Evolutionary conservation across 1,140 invertebrate species (phyloP).

Genomic region (Eulimnadia texana): DNA sequence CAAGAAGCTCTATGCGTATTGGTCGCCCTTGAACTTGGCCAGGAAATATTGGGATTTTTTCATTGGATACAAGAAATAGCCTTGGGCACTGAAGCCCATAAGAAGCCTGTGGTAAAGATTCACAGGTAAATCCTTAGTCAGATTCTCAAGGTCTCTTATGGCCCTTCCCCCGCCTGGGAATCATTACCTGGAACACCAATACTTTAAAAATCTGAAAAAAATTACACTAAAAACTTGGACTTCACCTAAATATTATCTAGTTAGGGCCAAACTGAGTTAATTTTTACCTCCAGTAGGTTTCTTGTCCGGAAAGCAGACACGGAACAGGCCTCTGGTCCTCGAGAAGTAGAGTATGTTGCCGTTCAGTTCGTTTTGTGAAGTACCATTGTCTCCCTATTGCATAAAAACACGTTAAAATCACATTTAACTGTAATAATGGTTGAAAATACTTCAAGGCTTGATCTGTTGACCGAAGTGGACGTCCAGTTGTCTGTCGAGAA

Average conservation of each 20-base stretch:
- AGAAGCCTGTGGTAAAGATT: background rate
- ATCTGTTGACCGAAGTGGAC: conserved; percentile 29
- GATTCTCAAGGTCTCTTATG: background rate
- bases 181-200: background rate
- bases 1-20: background rate
- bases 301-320: conserved; percentile 80
- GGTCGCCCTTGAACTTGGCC: background rate
- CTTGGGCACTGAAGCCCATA: no score
- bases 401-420: background rate
- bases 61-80: no score
- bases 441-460: conserved; percentile 23
- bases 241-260: no score
- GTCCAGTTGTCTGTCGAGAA: conserved; percentile 34
- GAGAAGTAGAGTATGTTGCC: conserved; percentile 71
- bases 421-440: background rate
- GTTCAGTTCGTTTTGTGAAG: conserved; percentile 43
- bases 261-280: no score
- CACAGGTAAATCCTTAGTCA: background rate
- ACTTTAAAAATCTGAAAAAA: no score
- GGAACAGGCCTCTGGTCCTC: conserved; percentile 72
- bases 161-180: background rate
- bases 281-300: conserved; percentile 48
- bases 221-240: no score
- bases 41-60: background rate
- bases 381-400: background rate